A percentile compares a stretch with the other conserved stretches of the same genome.
These are phyloP conservation scores for Ophion ellenae DNA, from an alignment of 2,888 invertebrate genomes.

Conservation along the genomic window DNA sequence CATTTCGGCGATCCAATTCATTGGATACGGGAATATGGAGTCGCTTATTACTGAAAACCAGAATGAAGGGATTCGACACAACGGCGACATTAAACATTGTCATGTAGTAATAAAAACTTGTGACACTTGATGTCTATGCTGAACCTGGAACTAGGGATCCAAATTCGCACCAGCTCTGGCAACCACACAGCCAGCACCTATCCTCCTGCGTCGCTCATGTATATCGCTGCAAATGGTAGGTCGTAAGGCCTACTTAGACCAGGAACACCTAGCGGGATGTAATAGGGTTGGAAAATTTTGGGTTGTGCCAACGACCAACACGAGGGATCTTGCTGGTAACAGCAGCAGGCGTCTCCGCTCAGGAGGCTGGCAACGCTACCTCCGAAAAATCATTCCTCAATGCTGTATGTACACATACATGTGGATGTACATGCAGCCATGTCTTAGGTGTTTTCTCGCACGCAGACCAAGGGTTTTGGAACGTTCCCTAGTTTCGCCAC, in stretches of 20 bases:
- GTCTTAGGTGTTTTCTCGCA: neutral
- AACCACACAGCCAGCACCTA: neutral
- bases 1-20: too few relatives aligned
- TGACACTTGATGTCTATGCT: neutral
- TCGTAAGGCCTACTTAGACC: conserved; percentile 76
- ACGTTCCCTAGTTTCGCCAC: conserved; percentile 48
- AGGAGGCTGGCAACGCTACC: conserved; percentile 14
- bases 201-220: conserved; percentile 35
- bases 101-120: neutral
- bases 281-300: conserved; percentile 67
- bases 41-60: too few relatives aligned
- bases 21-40: too few relatives aligned
- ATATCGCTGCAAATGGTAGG: conserved; percentile 71
- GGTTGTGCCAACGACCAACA: conserved; percentile 55
- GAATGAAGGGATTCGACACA: too few relatives aligned
- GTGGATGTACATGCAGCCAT: neutral
- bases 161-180: conserved; percentile 25
- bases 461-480: conserved; percentile 18
- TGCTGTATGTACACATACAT: neutral
- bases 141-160: neutral
- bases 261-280: conserved; percentile 51
- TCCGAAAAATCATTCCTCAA: conserved; percentile 47
- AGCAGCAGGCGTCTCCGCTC: conserved; percentile 47
- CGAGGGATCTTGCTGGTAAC: conserved; percentile 34
- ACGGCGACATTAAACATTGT: too few relatives aligned